A percentile compares a stretch with the other conserved stretches of the same genome.
phyloP scores from a whole-genome alignment of 2,888 invertebrate genomes.

The Drosophila monieri region DNA sequence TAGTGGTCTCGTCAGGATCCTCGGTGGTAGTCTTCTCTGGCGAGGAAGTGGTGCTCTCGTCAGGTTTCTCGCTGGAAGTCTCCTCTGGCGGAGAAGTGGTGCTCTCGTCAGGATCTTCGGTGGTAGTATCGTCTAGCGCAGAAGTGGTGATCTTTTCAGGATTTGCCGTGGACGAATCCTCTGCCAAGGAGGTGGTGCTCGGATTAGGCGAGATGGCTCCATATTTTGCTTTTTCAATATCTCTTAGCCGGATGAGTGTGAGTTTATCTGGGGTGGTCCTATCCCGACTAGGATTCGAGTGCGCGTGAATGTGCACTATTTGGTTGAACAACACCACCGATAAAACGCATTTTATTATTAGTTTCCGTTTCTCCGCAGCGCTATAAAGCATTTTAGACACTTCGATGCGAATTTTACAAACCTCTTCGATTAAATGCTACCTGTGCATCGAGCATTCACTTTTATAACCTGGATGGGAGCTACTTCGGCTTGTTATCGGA shows the following conservation, averaged over 20 bases:
- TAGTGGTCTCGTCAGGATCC: no score
- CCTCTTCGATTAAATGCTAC: slow-evolving; percentile 19
- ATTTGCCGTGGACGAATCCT: no score
- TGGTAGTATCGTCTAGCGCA: no score
- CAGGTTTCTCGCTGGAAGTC: neutral
- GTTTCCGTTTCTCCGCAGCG: neutral
- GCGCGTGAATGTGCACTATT: neutral
- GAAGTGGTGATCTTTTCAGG: no score
- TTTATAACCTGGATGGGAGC: slow-evolving; percentile 29
- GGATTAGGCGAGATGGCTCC: no score
- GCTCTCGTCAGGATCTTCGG: no score
- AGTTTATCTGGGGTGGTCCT: neutral
- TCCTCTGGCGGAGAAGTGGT: neutral
- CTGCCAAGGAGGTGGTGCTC: no score
- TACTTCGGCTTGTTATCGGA: slow-evolving; percentile 31
- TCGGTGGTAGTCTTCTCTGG: no score
- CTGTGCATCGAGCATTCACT: slow-evolving; percentile 18
- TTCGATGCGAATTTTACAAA: slow-evolving; percentile 16
- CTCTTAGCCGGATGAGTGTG: neutral
- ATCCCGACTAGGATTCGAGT: neutral
- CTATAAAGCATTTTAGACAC: neutral
- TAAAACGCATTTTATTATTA: neutral
- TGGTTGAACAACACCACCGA: slow-evolving; percentile 4
- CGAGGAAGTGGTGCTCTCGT: no score
- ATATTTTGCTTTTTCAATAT: no score